Evolutionary conservation across 2,797 vertebrate species (phyloP), one percentile per base, ranked within the genome.

Genomic region (Brachyalestes nurse): DNA sequence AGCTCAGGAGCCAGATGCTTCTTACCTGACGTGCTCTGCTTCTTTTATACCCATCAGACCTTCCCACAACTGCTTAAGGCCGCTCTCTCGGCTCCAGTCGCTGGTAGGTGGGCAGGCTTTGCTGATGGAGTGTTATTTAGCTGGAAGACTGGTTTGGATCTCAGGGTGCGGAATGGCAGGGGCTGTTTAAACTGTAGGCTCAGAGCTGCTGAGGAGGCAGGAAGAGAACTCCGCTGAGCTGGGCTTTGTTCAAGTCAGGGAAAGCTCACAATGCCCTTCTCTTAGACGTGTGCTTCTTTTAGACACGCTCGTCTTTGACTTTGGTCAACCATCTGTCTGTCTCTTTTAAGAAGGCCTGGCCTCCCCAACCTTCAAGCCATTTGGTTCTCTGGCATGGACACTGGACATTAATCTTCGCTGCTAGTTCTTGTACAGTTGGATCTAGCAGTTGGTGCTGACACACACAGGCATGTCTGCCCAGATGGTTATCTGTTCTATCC

Each of bases 1-100:
- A 91, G 85, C 87, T 89, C 90, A 78, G 65, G 84, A 81, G 49
- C 86, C 80, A 83, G 85, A 89, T 86, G 84, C 87, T 84, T 67
- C 71, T 72, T 75, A 79, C 82, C 77, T 42, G 6, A 71, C 38
- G 61, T 25, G n/a, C 77, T 81, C 57, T 62, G 66, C 78, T 42
- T 45, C 42, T 10, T 57, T 62, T 69, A 17, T 58, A 61, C 78
- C 69, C 72, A 61, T 72, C 62, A 72, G 84, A 42, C 67, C 28
- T 49, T 28, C 45, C 45, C 55, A 25, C 21, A 12, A 53, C 21
- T 5, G 61, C 40, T 42, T 61, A 21, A 34, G 75, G 57, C 67
- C 1, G n/a, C 28, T 73, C 67, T 53, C 73, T 57, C 34, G 69
- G 61, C 71, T 76, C 76, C 51, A 77, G 75, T 82, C 77, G 70